These are phyloP conservation scores for Leucopternis melanops DNA, from an alignment of 2,113 vertebrate genomes.

Conservation along the genomic window DNA sequence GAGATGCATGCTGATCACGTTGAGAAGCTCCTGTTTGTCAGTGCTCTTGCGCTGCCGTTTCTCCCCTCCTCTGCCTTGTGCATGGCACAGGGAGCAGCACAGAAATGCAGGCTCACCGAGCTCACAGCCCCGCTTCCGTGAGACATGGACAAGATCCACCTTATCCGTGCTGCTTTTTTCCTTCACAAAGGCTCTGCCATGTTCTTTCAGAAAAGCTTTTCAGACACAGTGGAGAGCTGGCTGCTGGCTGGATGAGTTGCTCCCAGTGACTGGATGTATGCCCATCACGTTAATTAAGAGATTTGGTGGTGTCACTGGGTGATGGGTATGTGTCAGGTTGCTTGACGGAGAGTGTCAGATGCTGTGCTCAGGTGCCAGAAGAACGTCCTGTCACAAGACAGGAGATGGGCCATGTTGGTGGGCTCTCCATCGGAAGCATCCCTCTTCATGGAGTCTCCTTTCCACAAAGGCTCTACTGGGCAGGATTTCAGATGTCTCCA, in stretches of 20 bases:
- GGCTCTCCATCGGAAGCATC: background rate
- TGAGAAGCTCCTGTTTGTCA: background rate
- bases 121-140: background rate
- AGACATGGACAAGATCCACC: background rate
- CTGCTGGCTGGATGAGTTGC: background rate
- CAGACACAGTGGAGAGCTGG: background rate
- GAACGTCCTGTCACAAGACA: background rate
- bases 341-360: background rate
- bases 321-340: background rate
- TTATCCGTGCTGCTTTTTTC: background rate
- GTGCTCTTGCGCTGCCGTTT: background rate
- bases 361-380: background rate
- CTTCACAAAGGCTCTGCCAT: background rate
- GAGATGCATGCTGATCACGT: background rate
- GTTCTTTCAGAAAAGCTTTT: background rate
- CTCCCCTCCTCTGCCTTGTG: background rate
- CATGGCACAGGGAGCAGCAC: background rate
- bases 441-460: background rate
- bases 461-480: background rate
- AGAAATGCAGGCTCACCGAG: background rate
- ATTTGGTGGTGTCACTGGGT: background rate
- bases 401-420: background rate
- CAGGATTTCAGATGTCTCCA: background rate
- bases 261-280: background rate
- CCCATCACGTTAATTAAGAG: background rate